Conservation (phyloP, 2,888 invertebrate genomes). For the Cephus pygmeus region DNA sequence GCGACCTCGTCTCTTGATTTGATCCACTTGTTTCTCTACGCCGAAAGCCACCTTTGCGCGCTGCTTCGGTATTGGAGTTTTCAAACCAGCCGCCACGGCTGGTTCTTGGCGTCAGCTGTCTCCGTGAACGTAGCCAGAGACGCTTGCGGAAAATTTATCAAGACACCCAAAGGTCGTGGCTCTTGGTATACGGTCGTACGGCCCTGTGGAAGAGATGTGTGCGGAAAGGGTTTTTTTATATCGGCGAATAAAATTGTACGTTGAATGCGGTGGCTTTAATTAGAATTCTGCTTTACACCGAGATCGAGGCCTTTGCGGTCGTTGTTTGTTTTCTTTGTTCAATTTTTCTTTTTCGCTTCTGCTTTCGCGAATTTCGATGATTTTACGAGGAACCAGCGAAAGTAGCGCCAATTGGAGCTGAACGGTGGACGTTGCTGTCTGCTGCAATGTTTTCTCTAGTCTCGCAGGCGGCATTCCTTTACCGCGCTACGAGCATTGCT, state of each 20-base stretch:
- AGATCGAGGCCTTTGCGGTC: too few species aligned
- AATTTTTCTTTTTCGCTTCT: too few species aligned
- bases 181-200: too few species aligned
- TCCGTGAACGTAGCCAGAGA: neutral
- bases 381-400: constrained; percentile 38
- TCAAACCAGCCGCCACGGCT: neutral
- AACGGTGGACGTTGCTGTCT: constrained; percentile 42
- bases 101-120: neutral
- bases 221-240: neutral
- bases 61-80: neutral
- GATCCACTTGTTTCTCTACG: constrained; percentile 37
- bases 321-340: neutral
- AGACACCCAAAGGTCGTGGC: neutral
- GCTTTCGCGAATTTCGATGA: constrained; percentile 6
- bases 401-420: constrained; percentile 46
- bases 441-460: neutral
- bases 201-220: too few species aligned
- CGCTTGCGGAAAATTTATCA: neutral
- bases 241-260: neutral
- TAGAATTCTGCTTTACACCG: neutral
- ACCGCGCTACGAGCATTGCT: too few species aligned
- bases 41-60: neutral
- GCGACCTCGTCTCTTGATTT: constrained; percentile 34
- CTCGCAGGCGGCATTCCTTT: neutral
- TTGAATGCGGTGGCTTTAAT: too few species aligned